A percentile compares a stretch with the other conserved stretches of the same genome.
Evolutionary conservation across 2,113 vertebrate species (phyloP).

Genomic region (Turnix velox): DNA sequence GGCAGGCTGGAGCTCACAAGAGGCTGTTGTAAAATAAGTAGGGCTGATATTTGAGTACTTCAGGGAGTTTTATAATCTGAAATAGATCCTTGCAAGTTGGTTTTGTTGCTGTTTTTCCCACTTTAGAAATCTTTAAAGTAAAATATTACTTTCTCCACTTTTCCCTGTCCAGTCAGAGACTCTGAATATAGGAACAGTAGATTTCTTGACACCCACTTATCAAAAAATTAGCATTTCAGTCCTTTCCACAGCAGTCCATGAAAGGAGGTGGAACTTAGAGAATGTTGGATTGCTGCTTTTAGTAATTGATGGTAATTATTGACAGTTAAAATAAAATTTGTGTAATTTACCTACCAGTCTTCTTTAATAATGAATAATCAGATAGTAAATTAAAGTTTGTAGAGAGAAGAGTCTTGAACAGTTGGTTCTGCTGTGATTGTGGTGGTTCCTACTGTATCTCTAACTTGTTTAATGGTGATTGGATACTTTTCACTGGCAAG

Average conservation of each 20-base stretch:
- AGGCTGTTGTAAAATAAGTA: not conserved
- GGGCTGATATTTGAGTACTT: constrained; percentile 4
- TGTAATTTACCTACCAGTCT: not conserved
- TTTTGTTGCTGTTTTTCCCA: not conserved
- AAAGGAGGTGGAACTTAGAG: not conserved
- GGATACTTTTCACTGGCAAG: constrained; percentile 49
- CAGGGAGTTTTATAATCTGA: constrained; percentile 11
- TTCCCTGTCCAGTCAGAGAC: not conserved
- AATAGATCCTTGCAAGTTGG: not conserved
- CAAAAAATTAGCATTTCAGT: not conserved
- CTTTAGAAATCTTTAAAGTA: not conserved
- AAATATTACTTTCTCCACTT: not conserved
- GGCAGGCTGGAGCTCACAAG: not conserved
- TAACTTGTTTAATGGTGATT: constrained; percentile 68
- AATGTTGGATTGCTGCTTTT: not conserved
- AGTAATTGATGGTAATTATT: not conserved
- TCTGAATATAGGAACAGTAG: not conserved
- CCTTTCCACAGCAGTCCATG: not conserved
- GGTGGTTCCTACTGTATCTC: not conserved
- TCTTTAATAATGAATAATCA: not conserved
- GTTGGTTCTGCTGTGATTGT: not conserved
- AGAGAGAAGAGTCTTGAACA: not conserved
- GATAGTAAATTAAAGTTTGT: not conserved
- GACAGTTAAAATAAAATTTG: not conserved
- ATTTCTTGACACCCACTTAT: not conserved